Conservation (phyloP, 2,888 invertebrate species). For the Chrysotoxum bicinctum region DNA sequence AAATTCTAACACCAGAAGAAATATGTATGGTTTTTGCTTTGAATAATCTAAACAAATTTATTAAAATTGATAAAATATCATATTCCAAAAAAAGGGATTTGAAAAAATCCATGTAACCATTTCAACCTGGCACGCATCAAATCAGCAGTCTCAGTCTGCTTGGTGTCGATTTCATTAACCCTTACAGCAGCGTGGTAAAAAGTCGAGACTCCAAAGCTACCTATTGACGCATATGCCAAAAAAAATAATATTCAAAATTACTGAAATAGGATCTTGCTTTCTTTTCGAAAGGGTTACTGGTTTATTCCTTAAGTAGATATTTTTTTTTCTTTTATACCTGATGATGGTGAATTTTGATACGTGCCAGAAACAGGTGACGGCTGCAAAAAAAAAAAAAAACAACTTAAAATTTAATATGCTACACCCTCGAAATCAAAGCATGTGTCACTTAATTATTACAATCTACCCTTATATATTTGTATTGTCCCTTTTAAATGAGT, state of each 20-base stretch:
- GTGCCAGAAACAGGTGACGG: conserved; percentile 67
- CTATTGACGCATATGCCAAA: conserved; percentile 25
- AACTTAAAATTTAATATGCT: conserved; percentile 40
- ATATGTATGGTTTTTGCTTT: not conserved
- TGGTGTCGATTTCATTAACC: conserved; percentile 50
- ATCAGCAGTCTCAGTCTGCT: conserved; percentile 24
- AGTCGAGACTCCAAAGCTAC: conserved; percentile 18
- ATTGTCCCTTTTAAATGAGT: conserved; percentile 52
- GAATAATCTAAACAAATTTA: not conserved
- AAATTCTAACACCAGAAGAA: not conserved
- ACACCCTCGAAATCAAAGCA: conserved; percentile 65
- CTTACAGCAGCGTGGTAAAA: conserved; percentile 2
- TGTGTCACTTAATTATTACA: conserved; percentile 70
- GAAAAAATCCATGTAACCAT: not conserved
- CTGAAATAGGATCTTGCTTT: conserved; percentile 50
- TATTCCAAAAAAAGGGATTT: not conserved
- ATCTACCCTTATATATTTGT: conserved; percentile 43
- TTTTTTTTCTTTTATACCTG: not conserved
- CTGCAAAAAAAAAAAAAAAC: conserved; percentile 13
- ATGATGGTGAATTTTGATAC: conserved; percentile 64
- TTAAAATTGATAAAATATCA: conserved; percentile 13
- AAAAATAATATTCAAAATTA: conserved; percentile 24
- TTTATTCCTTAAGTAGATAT: not conserved
- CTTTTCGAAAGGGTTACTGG: conserved; percentile 39
- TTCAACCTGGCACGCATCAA: conserved; percentile 58